Evolutionary conservation across 2,888 invertebrate genomes (phyloP), one percentile per base, ranked within the genome.

Genomic region (Coleophora flavipennella): DNA sequence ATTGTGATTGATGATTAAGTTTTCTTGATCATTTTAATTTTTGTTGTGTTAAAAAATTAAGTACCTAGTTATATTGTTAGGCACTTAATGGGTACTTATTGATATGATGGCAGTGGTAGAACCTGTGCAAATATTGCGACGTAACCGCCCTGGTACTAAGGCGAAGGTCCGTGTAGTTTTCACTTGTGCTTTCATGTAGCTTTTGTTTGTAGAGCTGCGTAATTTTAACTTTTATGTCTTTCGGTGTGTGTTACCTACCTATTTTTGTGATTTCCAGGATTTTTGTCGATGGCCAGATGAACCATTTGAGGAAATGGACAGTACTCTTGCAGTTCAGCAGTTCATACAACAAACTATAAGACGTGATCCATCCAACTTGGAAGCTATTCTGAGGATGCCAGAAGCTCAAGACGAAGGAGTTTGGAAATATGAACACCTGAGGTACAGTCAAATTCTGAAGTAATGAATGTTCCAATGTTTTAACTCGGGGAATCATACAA

Each of bases 341-440:
- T 99, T 95, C 69, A 99, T 99, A 64, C 99, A 99, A 75, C 99
- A 99, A 83, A 91, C 96, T 51, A 99, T 99, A 55, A 89, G 96
- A 51, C 90, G 92, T 48, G 96, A 99, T 76, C 95, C 96, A 20
- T 90, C 93, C 8, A 95, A 97, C 83, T 93, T 99, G 43, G 97
- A 97, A 60, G 88, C 93, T 42, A 98, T 99, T 62, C 85, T 99
- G 36, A 95, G 92, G 59, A 96, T 98, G 86, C 99, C 99, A 1
- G 97, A 98, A 56, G 92, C 94, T 13, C 97, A 98, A 78, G 98
- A 99, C 69, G 97, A 98, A 76, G 98, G 99, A 31, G 99, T 99
- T 36, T 99, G 99, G 99, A 99, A 99, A 83, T 99, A 99, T 74
- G 99, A 99, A 84, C 99, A 99, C 86, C 87, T 99, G 43, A 89